A percentile compares a stretch with the other conserved stretches of the same genome.
Conservation (phyloP, 1,140 invertebrate genomes). For the Ruditapes philippinarum region DNA sequence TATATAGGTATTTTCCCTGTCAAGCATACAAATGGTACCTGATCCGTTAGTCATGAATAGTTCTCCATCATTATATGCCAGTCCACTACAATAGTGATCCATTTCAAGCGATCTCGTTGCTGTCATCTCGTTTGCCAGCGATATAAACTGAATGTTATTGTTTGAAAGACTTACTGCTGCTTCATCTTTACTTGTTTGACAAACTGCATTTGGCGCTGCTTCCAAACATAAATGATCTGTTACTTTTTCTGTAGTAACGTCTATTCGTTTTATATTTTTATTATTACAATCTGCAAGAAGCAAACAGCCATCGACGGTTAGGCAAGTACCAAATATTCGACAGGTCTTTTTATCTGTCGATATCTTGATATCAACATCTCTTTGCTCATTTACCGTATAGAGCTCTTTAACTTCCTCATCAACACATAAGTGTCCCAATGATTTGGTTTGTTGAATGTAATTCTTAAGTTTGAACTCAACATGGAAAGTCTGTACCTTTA, state of each 20-base stretch:
- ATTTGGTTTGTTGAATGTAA: too few relatives aligned
- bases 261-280: neutral
- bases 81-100: neutral
- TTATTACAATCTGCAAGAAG: neutral
- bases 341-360: neutral
- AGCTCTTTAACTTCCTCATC: too few relatives aligned
- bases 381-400: neutral
- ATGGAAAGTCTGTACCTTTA: too few relatives aligned
- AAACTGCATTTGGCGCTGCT: neutral
- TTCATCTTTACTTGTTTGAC: neutral
- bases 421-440: too few relatives aligned
- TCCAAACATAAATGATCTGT: neutral
- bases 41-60: neutral
- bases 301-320: neutral
- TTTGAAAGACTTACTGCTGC: neutral
- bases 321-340: neutral
- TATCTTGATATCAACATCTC: neutral
- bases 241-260: neutral
- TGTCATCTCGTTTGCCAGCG: neutral
- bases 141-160: neutral
- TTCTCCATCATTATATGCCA: neutral
- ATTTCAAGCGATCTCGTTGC: neutral
- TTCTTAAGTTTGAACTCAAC: too few relatives aligned
- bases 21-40: neutral
- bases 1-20: neutral